phyloP scores from a whole-genome alignment of 2,797 vertebrate genomes.

The Syncerus caffer region DNA sequence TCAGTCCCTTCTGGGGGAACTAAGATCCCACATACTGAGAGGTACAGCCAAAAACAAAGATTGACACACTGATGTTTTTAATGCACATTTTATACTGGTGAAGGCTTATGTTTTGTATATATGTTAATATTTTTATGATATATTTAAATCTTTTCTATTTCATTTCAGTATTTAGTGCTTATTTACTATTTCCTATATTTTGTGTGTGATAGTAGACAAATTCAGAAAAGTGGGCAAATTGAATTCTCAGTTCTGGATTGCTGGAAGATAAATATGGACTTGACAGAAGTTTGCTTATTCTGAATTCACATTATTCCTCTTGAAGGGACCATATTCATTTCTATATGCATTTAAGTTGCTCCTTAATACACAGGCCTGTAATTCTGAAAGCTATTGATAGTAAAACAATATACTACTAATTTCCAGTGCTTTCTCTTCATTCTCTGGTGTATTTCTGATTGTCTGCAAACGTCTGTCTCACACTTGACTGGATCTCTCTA shows the following conservation, averaged over 20 bases:
- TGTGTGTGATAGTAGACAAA: not conserved
- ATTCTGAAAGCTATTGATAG: not conserved
- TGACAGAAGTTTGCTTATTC: not conserved
- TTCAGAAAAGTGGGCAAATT: conserved; percentile 26
- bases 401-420: not conserved
- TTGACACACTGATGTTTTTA: not conserved
- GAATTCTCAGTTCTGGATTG: not conserved
- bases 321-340: not conserved
- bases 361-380: not conserved
- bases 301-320: not conserved
- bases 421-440: not conserved
- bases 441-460: not conserved
- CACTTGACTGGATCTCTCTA: not conserved
- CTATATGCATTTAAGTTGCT: not conserved
- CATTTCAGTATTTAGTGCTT: not conserved
- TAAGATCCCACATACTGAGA: not conserved
- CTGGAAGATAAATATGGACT: not conserved
- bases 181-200: not conserved
- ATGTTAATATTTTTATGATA: not conserved
- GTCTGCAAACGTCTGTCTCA: not conserved
- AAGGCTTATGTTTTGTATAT: conserved; percentile 12
- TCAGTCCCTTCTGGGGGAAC: not conserved
- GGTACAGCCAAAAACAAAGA: not conserved
- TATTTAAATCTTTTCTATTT: not conserved
- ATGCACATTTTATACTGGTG: not conserved